Conservation (phyloP, 2,113 vertebrate genomes). For the Pitta sordida region DNA sequence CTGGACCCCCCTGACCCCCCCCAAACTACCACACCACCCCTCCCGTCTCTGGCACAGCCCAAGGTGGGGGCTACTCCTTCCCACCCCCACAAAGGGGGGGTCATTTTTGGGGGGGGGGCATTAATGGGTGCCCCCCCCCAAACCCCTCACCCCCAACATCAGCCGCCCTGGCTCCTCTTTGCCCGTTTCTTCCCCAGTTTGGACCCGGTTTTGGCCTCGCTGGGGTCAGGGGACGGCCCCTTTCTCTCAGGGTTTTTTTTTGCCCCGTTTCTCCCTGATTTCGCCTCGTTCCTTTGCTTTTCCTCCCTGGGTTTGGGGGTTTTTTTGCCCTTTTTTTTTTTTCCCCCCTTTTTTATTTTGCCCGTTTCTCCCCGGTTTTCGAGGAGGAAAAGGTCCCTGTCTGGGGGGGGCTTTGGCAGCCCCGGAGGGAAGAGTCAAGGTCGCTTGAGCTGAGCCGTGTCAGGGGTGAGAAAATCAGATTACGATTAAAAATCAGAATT, state of each 20-base stretch:
- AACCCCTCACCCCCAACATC: neutral
- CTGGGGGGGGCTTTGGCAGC: constrained; percentile 4
- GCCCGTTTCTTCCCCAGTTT: neutral
- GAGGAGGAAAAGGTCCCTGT: constrained; percentile 9
- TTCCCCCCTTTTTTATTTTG: neutral
- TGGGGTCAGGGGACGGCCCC: neutral
- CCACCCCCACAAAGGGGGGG: neutral
- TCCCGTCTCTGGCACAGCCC: neutral
- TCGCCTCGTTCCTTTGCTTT: neutral
- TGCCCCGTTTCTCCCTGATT: neutral
- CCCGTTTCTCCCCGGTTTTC: neutral
- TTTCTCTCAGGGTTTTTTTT: neutral
- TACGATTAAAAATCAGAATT: constrained; percentile 25
- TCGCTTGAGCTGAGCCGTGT: constrained; percentile 18
- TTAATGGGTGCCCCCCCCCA: neutral
- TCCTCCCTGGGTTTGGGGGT: too few relatives aligned
- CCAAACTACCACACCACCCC: neutral
- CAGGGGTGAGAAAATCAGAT: constrained; percentile 9
- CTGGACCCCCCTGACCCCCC: neutral
- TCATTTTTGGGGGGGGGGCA: neutral
- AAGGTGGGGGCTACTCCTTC: neutral
- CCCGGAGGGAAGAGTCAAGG: constrained; percentile 6
- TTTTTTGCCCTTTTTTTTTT: too few relatives aligned
- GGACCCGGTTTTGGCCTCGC: neutral
- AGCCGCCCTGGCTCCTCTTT: neutral